Base-by-base conservation (phyloP, 2,888 invertebrate genomes). In the Anarsia innoxiella region DNA sequence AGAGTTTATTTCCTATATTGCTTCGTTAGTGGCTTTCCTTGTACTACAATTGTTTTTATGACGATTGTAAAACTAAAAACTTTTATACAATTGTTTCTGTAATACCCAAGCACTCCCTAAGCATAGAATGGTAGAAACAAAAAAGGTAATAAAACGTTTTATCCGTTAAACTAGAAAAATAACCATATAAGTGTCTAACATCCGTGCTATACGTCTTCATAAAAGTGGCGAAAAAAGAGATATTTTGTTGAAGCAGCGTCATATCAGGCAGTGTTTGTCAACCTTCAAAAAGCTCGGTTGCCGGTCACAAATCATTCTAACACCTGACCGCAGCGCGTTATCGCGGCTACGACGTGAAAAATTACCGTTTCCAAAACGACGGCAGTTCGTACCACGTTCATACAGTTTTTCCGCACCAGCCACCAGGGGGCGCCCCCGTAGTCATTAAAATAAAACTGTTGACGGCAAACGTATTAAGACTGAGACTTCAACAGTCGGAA, bases 241-340 rank as follows among this genome's bases (percentile, higher is more conserved):
- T 13, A 27, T n/a, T 29, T 40, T 12, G 11, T 3, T 19, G 2
- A 5, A 2, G 5, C 12, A 12, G 28, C 6, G 32, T 38, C 29
- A 38, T 41, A 27, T 31, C 12, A 25, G 38, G 6, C 38, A 41
- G 41, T 31, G 41, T 31, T 38, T 36, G 64, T 61, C 65, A 66
- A 65, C 49, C 59, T 55, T 57, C 52, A 62, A 53, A 54, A 50
- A 47, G 55, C 45, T 48, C 51, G 52, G 50, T 54, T 53, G 53
- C 51, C 45, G 59, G 58, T 48, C 59, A 83, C 83, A 80, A 84
- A 83, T 84, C 82, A 83, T 78, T 79, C 68, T 65, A 73, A 73
- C 83, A 79, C 84, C 82, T 82, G 76, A 76, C 74, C 76, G 56
- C 56, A 46, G 44, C 47, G 53, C 56, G 66, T 73, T 84, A 83